These are phyloP conservation scores for Gnathonemus longibarbis DNA, from an alignment of 2,113 vertebrate species.

Conservation along the genomic window DNA sequence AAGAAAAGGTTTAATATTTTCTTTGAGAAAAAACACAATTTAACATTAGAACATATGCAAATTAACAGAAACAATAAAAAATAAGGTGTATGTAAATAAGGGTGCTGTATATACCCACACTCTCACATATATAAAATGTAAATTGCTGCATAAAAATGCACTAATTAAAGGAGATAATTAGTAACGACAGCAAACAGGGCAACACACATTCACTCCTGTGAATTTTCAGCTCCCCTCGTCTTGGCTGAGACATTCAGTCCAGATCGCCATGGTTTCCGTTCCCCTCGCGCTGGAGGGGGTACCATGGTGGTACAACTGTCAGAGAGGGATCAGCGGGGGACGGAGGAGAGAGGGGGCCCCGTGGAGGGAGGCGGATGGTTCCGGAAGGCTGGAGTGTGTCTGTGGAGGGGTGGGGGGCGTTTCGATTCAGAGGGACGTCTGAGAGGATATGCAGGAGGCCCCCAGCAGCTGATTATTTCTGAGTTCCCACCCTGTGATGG, in stretches of 20 bases:
- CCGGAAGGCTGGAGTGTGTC: neutral
- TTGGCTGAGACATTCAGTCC: neutral
- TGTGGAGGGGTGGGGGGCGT: neutral
- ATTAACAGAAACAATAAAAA: neutral
- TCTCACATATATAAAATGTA: neutral
- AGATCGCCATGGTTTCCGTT: neutral
- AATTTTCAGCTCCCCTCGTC: neutral
- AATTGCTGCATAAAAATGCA: neutral
- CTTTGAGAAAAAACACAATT: neutral
- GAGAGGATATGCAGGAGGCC: neutral
- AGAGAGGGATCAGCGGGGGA: neutral
- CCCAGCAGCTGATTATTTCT: constrained; percentile 29
- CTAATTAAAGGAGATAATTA: neutral
- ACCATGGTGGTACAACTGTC: neutral
- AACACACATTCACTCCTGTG: neutral
- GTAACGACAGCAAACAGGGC: neutral
- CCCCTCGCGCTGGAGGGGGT: neutral
- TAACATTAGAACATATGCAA: neutral
- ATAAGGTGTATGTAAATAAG: neutral
- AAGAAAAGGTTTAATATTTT: neutral
- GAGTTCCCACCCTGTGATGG: constrained; percentile 23
- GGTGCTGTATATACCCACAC: neutral
- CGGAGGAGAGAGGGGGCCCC: constrained; percentile 14
- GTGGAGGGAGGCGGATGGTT: neutral
- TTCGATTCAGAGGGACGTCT: neutral